Conservation (phyloP, 92 coral and sea anemone genomes). For the Diadumene lineata region DNA sequence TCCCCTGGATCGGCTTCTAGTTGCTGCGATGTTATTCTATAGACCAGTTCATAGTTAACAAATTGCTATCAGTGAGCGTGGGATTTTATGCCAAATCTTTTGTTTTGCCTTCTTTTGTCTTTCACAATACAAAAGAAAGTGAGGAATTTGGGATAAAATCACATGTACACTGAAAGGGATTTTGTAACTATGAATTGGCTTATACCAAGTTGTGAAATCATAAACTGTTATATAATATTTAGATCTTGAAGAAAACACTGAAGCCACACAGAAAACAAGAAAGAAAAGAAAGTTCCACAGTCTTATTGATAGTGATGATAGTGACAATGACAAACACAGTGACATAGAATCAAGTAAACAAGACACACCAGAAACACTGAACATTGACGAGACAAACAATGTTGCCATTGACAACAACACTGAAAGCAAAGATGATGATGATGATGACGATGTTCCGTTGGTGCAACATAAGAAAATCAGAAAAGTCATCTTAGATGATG, state of each 20-base stretch:
- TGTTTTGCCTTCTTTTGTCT: too few relatives aligned
- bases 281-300: slow-evolving; percentile 46
- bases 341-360: background rate
- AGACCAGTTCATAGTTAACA: too few relatives aligned
- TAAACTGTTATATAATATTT: background rate
- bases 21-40: too few relatives aligned
- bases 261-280: slow-evolving; percentile 14
- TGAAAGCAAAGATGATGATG: background rate
- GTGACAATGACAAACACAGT: slow-evolving; percentile 27
- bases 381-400: background rate
- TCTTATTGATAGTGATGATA: slow-evolving; percentile 39
- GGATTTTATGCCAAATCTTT: too few relatives aligned
- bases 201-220: too few relatives aligned
- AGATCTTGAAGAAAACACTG: background rate
- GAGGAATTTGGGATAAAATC: too few relatives aligned
- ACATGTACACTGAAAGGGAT: too few relatives aligned
- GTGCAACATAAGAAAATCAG: slow-evolving; percentile 59
- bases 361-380: background rate
- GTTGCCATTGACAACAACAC: background rate
- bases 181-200: too few relatives aligned
- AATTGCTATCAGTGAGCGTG: too few relatives aligned
- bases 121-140: too few relatives aligned
- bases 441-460: slow-evolving; percentile 51
- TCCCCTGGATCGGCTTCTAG: too few relatives aligned
- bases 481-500: slow-evolving; percentile 54